phyloP scores from a whole-genome alignment of 1,140 invertebrate genomes.

The Pristionchus pacificus region DNA sequence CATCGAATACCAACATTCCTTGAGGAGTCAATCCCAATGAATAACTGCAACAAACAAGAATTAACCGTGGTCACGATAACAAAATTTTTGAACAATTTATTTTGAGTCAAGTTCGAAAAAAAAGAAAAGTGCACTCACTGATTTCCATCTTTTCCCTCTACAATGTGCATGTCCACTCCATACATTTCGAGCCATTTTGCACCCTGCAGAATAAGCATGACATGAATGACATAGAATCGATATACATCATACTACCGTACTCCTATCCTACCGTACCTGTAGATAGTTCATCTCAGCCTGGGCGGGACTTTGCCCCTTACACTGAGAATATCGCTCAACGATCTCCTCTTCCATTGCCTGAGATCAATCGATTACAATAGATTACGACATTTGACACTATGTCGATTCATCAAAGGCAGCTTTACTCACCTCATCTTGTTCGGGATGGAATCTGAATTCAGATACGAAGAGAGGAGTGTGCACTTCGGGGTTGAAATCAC shows the following conservation, averaged over 20 bases:
- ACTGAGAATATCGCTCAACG: conserved; percentile 6
- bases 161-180: conserved; percentile 89
- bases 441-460: conserved; percentile 89
- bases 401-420: background rate
- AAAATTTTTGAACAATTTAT: background rate
- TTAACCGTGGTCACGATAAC: background rate
- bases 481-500: conserved; percentile 84
- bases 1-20: conserved; percentile 89
- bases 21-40: conserved; percentile 92
- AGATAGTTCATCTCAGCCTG: conserved; percentile 82
- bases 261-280: background rate
- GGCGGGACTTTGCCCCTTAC: conserved; percentile 75
- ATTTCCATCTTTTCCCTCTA: conserved; percentile 83
- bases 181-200: conserved; percentile 95
- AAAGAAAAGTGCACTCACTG: conserved; percentile 60
- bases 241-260: too few species aligned
- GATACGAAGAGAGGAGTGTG: conserved; percentile 92
- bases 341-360: background rate
- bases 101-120: too few species aligned
- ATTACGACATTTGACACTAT: background rate
- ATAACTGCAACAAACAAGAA: conserved; percentile 62
- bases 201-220: conserved; percentile 70
- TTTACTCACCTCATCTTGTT: conserved; percentile 75
- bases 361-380: background rate
- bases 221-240: too few species aligned